Conservation (phyloP, 2,888 invertebrate genomes). For the Chesias legatella region DNA sequence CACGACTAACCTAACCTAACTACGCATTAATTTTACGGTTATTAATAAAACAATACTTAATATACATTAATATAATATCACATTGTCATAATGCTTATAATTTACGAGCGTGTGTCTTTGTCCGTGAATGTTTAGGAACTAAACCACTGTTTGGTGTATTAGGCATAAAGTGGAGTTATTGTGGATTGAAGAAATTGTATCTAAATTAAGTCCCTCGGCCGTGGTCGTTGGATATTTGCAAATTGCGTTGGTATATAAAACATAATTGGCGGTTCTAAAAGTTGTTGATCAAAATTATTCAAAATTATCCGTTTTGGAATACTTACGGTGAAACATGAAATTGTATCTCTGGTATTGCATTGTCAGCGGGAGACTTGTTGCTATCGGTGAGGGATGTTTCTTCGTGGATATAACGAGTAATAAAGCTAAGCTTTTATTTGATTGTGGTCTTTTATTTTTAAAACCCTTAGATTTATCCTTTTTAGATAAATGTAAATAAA, state of each 20-base stretch:
- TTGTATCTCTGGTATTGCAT: constrained; percentile 61
- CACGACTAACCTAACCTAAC: constrained; percentile 75
- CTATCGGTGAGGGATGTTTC: constrained; percentile 77
- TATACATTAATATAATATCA: constrained; percentile 77
- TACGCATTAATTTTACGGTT: constrained; percentile 77
- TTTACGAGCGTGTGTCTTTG: constrained; percentile 81
- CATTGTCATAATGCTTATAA: constrained; percentile 81
- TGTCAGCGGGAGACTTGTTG: constrained; percentile 72
- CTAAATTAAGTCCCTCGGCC: constrained; percentile 50
- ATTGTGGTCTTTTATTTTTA: constrained; percentile 65
- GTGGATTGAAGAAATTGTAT: constrained; percentile 58
- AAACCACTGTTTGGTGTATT: constrained; percentile 76
- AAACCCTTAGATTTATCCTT: no score
- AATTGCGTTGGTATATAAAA: constrained; percentile 58
- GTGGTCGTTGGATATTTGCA: constrained; percentile 40
- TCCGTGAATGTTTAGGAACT: constrained; percentile 78
- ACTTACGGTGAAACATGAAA: constrained; percentile 57
- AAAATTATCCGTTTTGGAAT: constrained; percentile 58
- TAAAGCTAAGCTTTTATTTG: constrained; percentile 89
- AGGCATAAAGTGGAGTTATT: constrained; percentile 66
- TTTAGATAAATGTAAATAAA: no score
- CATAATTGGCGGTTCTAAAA: constrained; percentile 64
- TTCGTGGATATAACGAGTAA: constrained; percentile 86
- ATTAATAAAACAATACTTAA: constrained; percentile 74
- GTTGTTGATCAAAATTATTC: constrained; percentile 65